Conservation (phyloP, 30 jellyfish, hydroid and myxozoan species). For the Clytia hemisphaerica region DNA sequence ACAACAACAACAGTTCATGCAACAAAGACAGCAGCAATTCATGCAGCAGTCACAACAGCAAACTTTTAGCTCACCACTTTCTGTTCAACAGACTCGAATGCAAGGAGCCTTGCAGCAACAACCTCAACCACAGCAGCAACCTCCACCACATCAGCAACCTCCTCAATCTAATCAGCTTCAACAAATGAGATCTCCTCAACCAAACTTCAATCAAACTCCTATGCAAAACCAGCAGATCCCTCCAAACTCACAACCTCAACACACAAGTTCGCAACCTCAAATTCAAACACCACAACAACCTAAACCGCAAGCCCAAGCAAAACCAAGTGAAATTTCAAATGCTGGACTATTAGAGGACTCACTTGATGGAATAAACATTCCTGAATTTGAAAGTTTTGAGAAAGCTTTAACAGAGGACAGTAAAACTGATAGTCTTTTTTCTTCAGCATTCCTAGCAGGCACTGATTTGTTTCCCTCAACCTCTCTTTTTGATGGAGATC, state of each 20-base stretch:
- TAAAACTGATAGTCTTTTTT: conserved; percentile 32
- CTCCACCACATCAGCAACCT: neutral
- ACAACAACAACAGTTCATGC: neutral
- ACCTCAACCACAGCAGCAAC: conserved; percentile 5
- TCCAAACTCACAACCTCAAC: conserved; percentile 1
- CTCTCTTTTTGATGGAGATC: conserved; percentile 13
- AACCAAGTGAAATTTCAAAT: neutral
- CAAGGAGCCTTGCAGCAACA: conserved; percentile 2
- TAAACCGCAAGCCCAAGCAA: neutral
- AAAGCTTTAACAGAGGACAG: conserved; percentile 4
- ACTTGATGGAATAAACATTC: conserved; percentile 23
- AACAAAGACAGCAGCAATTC: neutral
- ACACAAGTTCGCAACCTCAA: neutral
- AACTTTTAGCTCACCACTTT: neutral
- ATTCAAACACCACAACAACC: conserved; percentile 1
- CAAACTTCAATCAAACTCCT: neutral
- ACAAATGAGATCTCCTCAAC: conserved; percentile 9
- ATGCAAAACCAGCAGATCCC: neutral
- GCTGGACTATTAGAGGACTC: conserved; percentile 10
- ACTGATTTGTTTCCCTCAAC: conserved; percentile 15
- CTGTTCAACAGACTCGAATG: neutral
- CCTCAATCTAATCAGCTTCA: neutral
- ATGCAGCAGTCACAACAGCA: neutral
- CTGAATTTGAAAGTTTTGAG: conserved; percentile 25
- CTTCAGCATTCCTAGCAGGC: conserved; percentile 30